Conservation (phyloP, 2,888 invertebrate species). For the Agrotis clavis region DNA sequence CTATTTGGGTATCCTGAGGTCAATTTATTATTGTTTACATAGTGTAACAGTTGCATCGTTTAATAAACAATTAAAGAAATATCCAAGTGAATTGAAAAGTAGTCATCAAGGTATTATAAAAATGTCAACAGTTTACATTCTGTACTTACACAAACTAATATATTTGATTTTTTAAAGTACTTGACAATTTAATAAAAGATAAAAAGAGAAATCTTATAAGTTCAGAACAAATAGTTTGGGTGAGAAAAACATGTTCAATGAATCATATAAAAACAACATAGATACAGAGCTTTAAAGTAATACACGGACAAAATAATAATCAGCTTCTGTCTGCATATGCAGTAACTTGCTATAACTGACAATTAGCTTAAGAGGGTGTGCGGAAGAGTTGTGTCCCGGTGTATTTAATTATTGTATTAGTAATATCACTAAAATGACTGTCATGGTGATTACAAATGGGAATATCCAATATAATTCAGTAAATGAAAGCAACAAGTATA, state of each 20-base stretch:
- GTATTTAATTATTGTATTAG: neutral
- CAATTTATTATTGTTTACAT: conserved; percentile 15
- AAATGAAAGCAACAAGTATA: neutral
- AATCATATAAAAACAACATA: neutral
- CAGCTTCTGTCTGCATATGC: neutral
- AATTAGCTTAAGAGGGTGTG: neutral
- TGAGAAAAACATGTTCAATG: neutral
- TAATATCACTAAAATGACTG: too few species aligned
- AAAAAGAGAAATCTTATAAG: neutral
- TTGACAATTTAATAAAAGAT: neutral
- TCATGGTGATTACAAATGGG: neutral
- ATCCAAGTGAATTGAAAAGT: neutral
- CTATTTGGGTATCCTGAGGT: neutral
- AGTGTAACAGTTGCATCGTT: conserved; percentile 13
- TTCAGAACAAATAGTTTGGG: neutral
- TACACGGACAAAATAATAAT: neutral
- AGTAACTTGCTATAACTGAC: neutral
- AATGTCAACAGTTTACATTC: neutral
- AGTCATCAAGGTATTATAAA: neutral
- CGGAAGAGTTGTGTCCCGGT: neutral
- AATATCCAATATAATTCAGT: neutral
- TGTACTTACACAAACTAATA: neutral
- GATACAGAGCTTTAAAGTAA: too few species aligned
- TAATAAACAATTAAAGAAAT: conserved; percentile 25
- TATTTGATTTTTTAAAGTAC: neutral